These are phyloP conservation scores for Habropoda laboriosa DNA, from an alignment of 1,140 invertebrate genomes.

Conservation along the genomic window DNA sequence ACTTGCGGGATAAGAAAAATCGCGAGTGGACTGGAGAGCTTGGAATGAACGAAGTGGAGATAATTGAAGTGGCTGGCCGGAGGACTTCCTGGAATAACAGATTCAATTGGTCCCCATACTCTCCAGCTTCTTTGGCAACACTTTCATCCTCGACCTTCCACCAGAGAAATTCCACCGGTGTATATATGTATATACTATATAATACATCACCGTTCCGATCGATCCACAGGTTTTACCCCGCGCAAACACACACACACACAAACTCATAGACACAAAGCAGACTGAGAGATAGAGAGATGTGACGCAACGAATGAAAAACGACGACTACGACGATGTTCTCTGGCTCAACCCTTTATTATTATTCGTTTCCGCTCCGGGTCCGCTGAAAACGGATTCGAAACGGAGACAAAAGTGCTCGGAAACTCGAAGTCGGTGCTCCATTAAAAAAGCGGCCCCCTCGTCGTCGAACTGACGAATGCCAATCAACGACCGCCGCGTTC, in stretches of 20 bases:
- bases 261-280: not conserved
- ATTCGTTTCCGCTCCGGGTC: not conserved
- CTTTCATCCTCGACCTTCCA: conserved; percentile 26
- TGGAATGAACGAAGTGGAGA: conserved; percentile 6
- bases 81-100: conserved; percentile 40
- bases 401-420: not conserved
- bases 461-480: not conserved
- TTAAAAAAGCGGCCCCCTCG: not conserved
- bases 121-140: conserved; percentile 14
- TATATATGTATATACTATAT: not conserved
- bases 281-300: too few relatives aligned
- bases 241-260: not conserved
- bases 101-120: conserved; percentile 34
- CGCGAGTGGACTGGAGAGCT: not conserved
- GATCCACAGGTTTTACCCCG: not conserved
- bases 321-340: not conserved
- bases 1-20: not conserved
- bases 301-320: not conserved
- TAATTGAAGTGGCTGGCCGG: conserved; percentile 34
- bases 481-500: not conserved
- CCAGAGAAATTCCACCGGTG: not conserved
- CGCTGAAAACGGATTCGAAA: not conserved
- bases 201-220: not conserved
- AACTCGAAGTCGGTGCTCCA: not conserved
- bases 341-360: not conserved